Percentiles rank a stretch among this genome's conserved stretches.
Evolutionary conservation across 2,113 vertebrate species (phyloP).

Genomic region (Dolichallabes microphthalmus): DNA sequence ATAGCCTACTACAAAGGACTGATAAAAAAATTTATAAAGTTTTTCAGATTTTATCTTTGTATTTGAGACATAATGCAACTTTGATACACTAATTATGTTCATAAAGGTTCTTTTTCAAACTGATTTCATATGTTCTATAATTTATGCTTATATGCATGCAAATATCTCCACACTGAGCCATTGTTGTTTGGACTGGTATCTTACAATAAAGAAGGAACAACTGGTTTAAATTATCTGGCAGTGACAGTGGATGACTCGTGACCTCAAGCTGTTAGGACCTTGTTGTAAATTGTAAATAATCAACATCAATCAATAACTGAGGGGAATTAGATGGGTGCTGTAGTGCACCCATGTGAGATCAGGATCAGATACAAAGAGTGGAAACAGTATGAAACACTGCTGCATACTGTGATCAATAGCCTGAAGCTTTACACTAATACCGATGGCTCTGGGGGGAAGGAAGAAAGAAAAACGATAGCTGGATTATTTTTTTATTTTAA

Average conservation of each 20-base stretch:
- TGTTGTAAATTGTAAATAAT: conserved; percentile 51
- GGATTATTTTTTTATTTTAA: background rate
- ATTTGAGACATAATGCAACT: background rate
- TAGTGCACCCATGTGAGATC: conserved; percentile 28
- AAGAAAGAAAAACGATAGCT: conserved; percentile 5
- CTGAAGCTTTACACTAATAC: conserved; percentile 36
- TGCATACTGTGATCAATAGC: conserved; percentile 44
- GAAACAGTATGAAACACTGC: conserved; percentile 45
- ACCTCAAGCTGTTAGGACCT: conserved; percentile 46
- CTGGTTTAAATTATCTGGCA: conserved; percentile 4
- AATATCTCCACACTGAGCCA: background rate
- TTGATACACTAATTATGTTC: background rate
- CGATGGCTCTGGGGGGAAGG: background rate
- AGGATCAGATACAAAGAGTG: conserved; percentile 36
- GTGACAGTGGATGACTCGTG: conserved; percentile 23
- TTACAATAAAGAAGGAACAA: conserved; percentile 9
- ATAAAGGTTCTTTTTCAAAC: background rate
- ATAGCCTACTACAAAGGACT: background rate
- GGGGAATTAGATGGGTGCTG: conserved; percentile 46
- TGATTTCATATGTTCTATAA: background rate
- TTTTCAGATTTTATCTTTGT: background rate
- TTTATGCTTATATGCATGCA: background rate
- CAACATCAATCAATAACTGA: conserved; percentile 48
- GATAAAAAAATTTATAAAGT: too few relatives aligned
- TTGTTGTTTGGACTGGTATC: background rate